Evolutionary conservation across 2,113 vertebrate species (phyloP).

Genomic region (Penelope pileata): DNA sequence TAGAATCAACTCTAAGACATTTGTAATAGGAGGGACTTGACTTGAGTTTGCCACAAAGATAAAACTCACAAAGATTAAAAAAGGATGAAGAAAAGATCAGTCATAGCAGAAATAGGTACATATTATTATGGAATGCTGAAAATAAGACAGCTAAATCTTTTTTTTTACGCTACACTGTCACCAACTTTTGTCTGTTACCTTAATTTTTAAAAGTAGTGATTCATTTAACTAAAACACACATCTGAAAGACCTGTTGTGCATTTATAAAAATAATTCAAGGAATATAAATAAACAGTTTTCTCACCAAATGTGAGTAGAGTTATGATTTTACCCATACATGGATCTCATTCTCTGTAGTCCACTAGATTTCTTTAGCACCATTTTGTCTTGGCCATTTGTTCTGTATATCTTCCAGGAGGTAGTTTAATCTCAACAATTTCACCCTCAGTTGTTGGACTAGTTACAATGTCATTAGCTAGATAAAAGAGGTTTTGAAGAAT

Average conservation of each 20-base stretch:
- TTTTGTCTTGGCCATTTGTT: neutral
- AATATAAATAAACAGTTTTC: neutral
- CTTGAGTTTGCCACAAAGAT: neutral
- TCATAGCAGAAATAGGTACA: neutral
- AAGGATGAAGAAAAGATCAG: neutral
- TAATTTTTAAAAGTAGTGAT: neutral
- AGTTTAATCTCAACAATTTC: neutral
- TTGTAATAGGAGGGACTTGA: neutral
- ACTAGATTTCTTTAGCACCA: neutral
- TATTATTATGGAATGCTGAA: neutral
- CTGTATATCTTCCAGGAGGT: neutral
- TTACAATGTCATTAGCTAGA: neutral
- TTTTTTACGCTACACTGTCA: neutral
- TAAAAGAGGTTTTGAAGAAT: neutral
- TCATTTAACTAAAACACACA: neutral
- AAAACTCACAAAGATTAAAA: neutral
- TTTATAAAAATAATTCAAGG: neutral
- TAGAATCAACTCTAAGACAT: neutral
- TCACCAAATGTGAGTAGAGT: neutral
- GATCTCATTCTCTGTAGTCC: neutral
- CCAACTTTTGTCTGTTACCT: neutral
- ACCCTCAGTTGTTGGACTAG: neutral
- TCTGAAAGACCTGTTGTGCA: neutral
- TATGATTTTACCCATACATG: neutral
- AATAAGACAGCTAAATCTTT: neutral